These are phyloP conservation scores for Pseudopodoces humilis DNA, from an alignment of 2,113 vertebrate species.

Conservation along the genomic window DNA sequence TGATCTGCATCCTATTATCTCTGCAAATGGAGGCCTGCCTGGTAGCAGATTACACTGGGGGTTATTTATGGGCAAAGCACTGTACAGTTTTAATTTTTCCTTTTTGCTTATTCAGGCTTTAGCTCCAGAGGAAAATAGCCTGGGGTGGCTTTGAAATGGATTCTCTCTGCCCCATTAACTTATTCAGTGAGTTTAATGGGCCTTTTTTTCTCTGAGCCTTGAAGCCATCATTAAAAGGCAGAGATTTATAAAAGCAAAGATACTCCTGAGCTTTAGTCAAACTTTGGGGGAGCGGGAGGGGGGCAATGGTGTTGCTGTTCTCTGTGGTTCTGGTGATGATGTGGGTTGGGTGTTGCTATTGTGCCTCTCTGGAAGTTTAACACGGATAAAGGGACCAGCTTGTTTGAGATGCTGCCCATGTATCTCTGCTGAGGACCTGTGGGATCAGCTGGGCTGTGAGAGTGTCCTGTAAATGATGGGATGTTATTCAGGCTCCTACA, in stretches of 20 bases:
- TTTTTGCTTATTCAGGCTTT: conserved; percentile 83
- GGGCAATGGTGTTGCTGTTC: background rate
- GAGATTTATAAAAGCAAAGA: conserved; percentile 80
- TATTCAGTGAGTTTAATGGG: conserved; percentile 83
- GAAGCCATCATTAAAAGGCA: conserved; percentile 80
- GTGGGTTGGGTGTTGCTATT: background rate
- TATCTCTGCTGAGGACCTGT: background rate
- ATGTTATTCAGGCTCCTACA: accelerated
- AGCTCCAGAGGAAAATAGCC: conserved; percentile 80
- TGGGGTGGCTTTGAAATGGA: conserved; percentile 79
- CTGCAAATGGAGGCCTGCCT: conserved; percentile 47
- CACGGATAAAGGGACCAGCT: accelerated
- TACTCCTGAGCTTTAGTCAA: conserved; percentile 78
- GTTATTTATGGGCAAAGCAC: conserved; percentile 73
- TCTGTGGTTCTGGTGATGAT: background rate
- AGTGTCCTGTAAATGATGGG: accelerated
- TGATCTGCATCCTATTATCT: conserved; percentile 47
- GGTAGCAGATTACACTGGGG: conserved; percentile 50
- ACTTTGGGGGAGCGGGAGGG: conserved; percentile 43
- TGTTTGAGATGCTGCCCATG: background rate
- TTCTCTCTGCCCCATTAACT: conserved; percentile 85
- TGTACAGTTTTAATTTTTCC: conserved; percentile 76
- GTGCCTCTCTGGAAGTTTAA: background rate
- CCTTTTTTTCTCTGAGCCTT: conserved; percentile 75
- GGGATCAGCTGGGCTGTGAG: background rate